phyloP scores from a whole-genome alignment of 1,140 invertebrate genomes.

The Dolichoris vasculosae region DNA sequence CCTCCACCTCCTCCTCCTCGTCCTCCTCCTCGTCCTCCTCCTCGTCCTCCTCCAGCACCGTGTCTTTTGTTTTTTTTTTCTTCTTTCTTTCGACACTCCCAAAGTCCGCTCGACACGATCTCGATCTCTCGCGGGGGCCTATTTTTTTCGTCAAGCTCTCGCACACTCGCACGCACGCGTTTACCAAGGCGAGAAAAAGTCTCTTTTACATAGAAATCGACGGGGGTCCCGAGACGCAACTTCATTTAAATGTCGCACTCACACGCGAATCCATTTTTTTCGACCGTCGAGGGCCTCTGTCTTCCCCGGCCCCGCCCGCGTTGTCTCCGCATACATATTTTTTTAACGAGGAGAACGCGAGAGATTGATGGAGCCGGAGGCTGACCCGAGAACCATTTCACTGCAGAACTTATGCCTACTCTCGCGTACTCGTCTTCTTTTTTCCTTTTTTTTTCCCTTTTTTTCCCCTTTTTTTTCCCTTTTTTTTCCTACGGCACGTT shows the following conservation, averaged over 20 bases:
- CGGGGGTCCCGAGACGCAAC: conserved; percentile 59
- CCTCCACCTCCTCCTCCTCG: not conserved
- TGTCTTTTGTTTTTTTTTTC: too few relatives aligned
- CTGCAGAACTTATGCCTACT: conserved; percentile 14
- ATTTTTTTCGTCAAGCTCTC: conserved; percentile 19
- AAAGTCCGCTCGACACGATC: not conserved
- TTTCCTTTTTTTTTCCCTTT: conserved; percentile 40
- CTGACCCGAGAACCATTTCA: conserved; percentile 33
- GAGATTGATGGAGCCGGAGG: conserved; percentile 69
- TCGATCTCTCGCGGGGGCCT: not conserved
- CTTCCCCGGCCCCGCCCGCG: not conserved
- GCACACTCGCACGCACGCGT: not conserved
- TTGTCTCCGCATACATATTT: conserved; percentile 46
- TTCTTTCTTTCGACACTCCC: conserved; percentile 4
- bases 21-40: not conserved
- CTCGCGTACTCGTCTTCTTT: conserved; percentile 31
- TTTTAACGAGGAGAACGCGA: conserved; percentile 66
- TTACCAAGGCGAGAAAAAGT: conserved; percentile 14
- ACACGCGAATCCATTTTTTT: conserved; percentile 48
- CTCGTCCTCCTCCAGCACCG: too few relatives aligned
- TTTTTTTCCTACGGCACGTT: not conserved
- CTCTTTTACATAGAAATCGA: conserved; percentile 60
- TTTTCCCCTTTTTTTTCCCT: conserved; percentile 23
- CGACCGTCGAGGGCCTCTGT: not conserved
- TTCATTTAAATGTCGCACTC: conserved; percentile 62